phyloP scores from a whole-genome alignment of 2,797 vertebrate species.

The Crenichthys baileyi region DNA sequence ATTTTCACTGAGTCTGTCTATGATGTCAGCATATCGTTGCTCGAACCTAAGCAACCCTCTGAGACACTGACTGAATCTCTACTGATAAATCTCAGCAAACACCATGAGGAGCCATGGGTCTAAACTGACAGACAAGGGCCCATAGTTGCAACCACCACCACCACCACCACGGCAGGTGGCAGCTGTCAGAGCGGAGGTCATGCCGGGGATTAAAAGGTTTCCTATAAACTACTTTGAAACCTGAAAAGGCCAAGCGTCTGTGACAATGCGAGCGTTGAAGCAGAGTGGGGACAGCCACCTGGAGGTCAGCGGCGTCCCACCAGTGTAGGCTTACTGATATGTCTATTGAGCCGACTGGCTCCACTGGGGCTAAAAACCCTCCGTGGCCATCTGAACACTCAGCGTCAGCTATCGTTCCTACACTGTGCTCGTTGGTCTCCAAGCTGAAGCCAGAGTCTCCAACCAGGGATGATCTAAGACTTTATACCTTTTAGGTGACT shows the following conservation, averaged over 20 bases:
- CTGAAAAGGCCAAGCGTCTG: slow-evolving; percentile 49
- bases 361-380: background rate
- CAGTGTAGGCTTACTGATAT: slow-evolving; percentile 64
- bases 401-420: background rate
- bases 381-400: background rate
- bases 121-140: background rate
- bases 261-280: slow-evolving; percentile 48
- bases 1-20: background rate
- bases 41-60: background rate
- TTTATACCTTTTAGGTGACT: background rate
- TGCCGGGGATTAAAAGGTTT: slow-evolving; percentile 43
- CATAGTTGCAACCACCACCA: background rate
- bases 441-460: background rate
- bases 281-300: slow-evolving; percentile 51
- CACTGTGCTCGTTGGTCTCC: background rate
- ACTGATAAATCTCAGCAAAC: background rate
- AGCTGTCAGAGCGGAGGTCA: slow-evolving; percentile 19
- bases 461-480: background rate
- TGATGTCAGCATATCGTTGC: background rate
- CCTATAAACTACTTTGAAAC: slow-evolving; percentile 62
- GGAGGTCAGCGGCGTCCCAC: slow-evolving; percentile 70
- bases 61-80: background rate
- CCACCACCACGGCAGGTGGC: background rate
- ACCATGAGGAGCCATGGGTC: slow-evolving; percentile 10
- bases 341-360: slow-evolving; percentile 42